phyloP scores from a whole-genome alignment of 2,888 invertebrate genomes.

The Drosophila buzzatii region DNA sequence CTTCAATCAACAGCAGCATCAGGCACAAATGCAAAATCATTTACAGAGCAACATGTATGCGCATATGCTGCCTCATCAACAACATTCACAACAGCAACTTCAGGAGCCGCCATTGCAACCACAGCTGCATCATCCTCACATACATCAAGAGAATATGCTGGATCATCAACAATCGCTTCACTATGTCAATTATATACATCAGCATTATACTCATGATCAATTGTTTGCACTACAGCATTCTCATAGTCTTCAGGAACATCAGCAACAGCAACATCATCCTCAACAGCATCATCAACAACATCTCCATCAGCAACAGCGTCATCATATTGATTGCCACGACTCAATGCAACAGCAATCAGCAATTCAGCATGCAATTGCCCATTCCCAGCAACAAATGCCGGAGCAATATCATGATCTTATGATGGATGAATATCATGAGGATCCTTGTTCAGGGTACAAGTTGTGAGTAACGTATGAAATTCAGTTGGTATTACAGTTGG shows the following conservation, averaged over 20 bases:
- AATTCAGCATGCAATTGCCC: conserved; percentile 47
- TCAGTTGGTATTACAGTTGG: conserved; percentile 2
- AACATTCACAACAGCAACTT: conserved; percentile 27
- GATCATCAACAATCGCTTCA: conserved; percentile 38
- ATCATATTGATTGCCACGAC: conserved; percentile 76
- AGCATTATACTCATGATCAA: conserved; percentile 67
- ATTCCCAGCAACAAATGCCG: conserved; percentile 57
- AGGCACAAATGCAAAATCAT: conserved; percentile 36
- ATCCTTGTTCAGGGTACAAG: conserved; percentile 80
- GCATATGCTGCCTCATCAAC: conserved; percentile 58
- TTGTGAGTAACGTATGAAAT: conserved; percentile 79
- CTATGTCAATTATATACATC: conserved; percentile 60
- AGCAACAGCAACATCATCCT: conserved; percentile 13
- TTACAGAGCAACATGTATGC: conserved; percentile 51
- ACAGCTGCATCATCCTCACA: conserved; percentile 22
- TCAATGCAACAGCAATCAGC: conserved; percentile 80
- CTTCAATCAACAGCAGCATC: conserved; percentile 55
- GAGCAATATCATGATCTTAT: conserved; percentile 80
- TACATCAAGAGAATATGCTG: conserved; percentile 40
- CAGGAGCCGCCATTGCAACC: conserved; percentile 13
- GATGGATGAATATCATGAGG: conserved; percentile 83
- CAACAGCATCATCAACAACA: conserved; percentile 16
- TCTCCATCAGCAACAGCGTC: conserved; percentile 54
- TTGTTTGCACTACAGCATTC: conserved; percentile 60
- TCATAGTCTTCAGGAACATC: conserved; percentile 12